A percentile compares a stretch with the other conserved stretches of the same genome.
Conservation (phyloP, 2,113 vertebrate genomes). For the Trogon melanurus region DNA sequence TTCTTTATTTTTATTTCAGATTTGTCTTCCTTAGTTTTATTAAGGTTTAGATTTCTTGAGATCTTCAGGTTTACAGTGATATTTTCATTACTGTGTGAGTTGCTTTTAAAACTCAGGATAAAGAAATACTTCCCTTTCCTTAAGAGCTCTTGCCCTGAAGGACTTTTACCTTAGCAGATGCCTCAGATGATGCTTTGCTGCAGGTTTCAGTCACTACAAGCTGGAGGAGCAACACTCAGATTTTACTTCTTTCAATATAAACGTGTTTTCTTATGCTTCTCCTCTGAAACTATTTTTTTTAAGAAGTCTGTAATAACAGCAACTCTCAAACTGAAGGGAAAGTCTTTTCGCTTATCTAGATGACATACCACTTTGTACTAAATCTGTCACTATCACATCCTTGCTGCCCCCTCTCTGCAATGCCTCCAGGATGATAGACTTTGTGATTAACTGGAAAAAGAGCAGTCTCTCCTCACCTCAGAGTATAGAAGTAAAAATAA, state of each 20-base stretch:
- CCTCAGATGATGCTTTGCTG: neutral
- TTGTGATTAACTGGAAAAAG: neutral
- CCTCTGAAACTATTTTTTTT: neutral
- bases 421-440: neutral
- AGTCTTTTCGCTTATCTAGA: neutral
- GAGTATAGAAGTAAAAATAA: neutral
- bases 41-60: neutral
- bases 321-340: neutral
- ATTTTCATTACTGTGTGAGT: neutral
- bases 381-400: neutral
- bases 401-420: neutral
- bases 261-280: neutral
- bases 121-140: neutral
- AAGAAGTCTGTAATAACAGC: neutral
- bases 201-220: neutral
- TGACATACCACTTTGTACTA: neutral
- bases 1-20: neutral
- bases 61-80: neutral
- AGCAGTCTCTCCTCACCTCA: neutral
- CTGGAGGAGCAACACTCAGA: neutral
- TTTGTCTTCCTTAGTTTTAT: neutral
- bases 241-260: neutral
- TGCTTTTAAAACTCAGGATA: neutral
- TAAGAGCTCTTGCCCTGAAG: neutral
- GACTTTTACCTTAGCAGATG: neutral